Evolutionary conservation across 2,113 vertebrate genomes (phyloP), one percentile per base, ranked within the genome.

Genomic region (Neotragus moschatus): DNA sequence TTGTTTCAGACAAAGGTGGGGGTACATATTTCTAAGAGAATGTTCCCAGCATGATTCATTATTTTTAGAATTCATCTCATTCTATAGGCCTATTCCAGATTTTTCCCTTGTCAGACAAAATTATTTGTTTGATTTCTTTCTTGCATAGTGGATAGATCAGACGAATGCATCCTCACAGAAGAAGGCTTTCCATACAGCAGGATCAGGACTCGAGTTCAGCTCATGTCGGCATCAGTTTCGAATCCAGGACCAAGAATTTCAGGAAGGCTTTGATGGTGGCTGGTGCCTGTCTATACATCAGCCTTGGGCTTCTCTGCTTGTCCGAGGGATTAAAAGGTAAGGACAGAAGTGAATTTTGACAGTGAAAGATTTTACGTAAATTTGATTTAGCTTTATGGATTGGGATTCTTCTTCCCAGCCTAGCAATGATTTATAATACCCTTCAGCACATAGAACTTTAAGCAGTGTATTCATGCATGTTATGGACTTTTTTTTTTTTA

Each of bases 271-370:
- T 0, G 99, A 99, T 45, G 99, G 98, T 1, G 99, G 99, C 84
- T 99, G 99, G 99, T 99, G 99, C 98, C 99, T 99, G 97, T 99
- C 99, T 98, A 98, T 99, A 99, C 99, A 99, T 98, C 99, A 99
- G 82, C 99, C 99, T 0, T 99, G 99, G 99, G 99, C 99, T 79
- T 99, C 99, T 5, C 98, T 99, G 88, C 99, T 99, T 7, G 95
- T 99, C 55, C 99, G 98, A 97, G 99, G 99, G 92, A 99, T 99
- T 98, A 99, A 99, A 99, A 99, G 99, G 99, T 99, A 98, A 98
- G 90, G 7, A 11, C 10, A 58, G 16, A 88, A 91, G 56, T 82
- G 80, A 91, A 81, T 43, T 81, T 91, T 97, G 36, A 70, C 66
- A 80, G 17, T 89, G 58, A 56, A 92, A 91, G 28, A 88, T 91